phyloP scores from a whole-genome alignment of 2,113 vertebrate species.

The Sinocyclocheilus anshuiensis region DNA sequence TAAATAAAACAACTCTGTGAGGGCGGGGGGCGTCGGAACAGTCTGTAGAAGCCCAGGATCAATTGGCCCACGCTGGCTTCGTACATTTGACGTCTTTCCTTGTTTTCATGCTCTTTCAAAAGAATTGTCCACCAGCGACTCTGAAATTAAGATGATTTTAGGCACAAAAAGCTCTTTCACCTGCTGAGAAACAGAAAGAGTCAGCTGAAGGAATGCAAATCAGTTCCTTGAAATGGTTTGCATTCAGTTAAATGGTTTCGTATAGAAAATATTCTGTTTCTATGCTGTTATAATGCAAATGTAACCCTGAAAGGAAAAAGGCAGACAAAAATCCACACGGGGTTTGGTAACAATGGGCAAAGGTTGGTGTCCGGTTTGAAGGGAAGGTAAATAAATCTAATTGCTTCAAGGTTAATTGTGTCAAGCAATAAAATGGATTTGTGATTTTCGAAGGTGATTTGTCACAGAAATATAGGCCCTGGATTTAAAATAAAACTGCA shows the following conservation, averaged over 20 bases:
- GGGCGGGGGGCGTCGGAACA: conserved; percentile 17
- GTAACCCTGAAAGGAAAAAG: background rate
- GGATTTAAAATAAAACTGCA: too few relatives aligned
- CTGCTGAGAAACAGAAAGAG: conserved; percentile 8
- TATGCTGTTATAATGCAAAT: conserved; percentile 7
- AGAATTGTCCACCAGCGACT: background rate
- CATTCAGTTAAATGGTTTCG: conserved; percentile 5
- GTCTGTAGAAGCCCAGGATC: conserved; percentile 46
- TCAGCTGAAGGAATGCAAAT: conserved; percentile 27
- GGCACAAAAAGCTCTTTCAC: conserved; percentile 16
- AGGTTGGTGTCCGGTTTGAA: conserved; percentile 59
- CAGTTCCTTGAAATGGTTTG: background rate
- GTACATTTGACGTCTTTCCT: conserved; percentile 5
- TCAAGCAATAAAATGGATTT: conserved; percentile 77
- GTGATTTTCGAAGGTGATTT: conserved; percentile 82
- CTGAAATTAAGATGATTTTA: conserved; percentile 21
- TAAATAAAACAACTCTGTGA: conserved; percentile 38
- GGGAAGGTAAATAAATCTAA: conserved; percentile 74
- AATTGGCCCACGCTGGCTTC: conserved; percentile 41
- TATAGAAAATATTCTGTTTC: background rate
- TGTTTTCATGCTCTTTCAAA: background rate
- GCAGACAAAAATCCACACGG: background rate
- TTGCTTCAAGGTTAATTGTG: conserved; percentile 81
- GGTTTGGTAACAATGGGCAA: conserved; percentile 41
- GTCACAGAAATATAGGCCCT: conserved; percentile 51